A percentile compares a stretch with the other conserved stretches of the same genome.
phyloP scores from a whole-genome alignment of 2,113 vertebrate genomes.

The Ornithorhynchus anatinus region DNA sequence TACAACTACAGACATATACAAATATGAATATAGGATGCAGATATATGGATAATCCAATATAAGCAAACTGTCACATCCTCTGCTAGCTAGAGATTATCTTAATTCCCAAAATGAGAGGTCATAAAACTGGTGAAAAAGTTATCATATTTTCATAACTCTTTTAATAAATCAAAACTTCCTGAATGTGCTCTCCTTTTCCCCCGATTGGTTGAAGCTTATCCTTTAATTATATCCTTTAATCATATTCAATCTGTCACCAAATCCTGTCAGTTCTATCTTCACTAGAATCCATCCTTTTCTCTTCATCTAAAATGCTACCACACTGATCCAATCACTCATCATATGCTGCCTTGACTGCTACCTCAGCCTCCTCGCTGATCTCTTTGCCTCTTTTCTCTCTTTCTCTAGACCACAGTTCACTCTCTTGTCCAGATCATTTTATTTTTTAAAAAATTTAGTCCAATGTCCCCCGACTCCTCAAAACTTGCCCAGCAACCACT shows the following conservation, averaged over 20 bases:
- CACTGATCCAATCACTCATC: too few species aligned
- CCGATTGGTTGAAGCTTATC: slow-evolving; percentile 7
- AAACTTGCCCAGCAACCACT: too few species aligned
- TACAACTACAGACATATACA: background rate
- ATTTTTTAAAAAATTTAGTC: too few species aligned
- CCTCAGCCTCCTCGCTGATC: too few species aligned
- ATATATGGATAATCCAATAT: fast-evolving
- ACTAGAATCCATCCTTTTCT: too few species aligned
- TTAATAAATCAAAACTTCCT: background rate
- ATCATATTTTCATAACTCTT: background rate
- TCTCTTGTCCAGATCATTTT: too few species aligned
- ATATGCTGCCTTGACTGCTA: too few species aligned
- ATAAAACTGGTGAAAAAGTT: background rate
- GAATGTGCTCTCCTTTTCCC: background rate
- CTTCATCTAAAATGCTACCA: too few species aligned
- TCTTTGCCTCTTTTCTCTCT: too few species aligned
- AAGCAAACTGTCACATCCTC: background rate
- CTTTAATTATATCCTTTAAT: slow-evolving; percentile 37
- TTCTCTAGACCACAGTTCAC: too few species aligned
- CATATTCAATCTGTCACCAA: background rate
- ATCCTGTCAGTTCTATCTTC: too few species aligned
- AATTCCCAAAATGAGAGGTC: background rate
- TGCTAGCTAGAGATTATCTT: slow-evolving; percentile 3
- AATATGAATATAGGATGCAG: background rate
- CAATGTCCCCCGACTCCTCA: too few species aligned